Evolutionary conservation across 1,140 invertebrate genomes (phyloP), one percentile per base, ranked within the genome.

Genomic region (Drosophila erecta): DNA sequence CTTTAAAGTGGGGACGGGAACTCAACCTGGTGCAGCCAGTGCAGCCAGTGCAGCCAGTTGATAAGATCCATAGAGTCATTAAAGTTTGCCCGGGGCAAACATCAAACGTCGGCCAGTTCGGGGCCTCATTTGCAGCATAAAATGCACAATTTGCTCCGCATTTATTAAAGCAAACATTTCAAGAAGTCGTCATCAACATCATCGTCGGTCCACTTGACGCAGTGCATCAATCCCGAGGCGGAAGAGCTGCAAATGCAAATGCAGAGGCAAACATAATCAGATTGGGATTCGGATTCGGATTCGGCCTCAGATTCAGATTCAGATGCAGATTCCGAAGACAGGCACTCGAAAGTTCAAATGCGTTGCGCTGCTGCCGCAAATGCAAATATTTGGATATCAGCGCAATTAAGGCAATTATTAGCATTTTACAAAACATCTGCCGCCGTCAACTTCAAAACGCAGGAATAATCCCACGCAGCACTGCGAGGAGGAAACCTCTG

Each of bases 81-180:
- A 44, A 61, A 77, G 38, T 69, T 70, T 56, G 64, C 50, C 24
- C 54, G 3, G 50, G 57, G 56, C 69, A 73, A 74, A 75, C 76
- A 69, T 85, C 81, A 85, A 85, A 85, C 77, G 67, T 27, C 33
- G 43, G 37, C 56, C 59, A 55, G 72, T 38, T 38, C 41, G 50
- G 46, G 62, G 83, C 79, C 49, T 79, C 84, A 87, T 87, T 87
- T 79, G 57, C 66, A 71, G 76, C 76, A 79, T 83, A 72, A 89
- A 87, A 89, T 74, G 84, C 83, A 76, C 71, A 76, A 89, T 87
- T 87, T 89, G 59, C 57, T 62, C 14, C 43, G 69, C 58, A 57
- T 83, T 86, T 78, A 79, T 58, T 69, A 67, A 72, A 62, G 59
- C 55, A 87, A 87, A 79, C 50, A 70, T 70, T 75, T 71, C 44